These are phyloP conservation scores for Cyprinus carpio DNA, from an alignment of 2,113 vertebrate genomes.

Conservation along the genomic window DNA sequence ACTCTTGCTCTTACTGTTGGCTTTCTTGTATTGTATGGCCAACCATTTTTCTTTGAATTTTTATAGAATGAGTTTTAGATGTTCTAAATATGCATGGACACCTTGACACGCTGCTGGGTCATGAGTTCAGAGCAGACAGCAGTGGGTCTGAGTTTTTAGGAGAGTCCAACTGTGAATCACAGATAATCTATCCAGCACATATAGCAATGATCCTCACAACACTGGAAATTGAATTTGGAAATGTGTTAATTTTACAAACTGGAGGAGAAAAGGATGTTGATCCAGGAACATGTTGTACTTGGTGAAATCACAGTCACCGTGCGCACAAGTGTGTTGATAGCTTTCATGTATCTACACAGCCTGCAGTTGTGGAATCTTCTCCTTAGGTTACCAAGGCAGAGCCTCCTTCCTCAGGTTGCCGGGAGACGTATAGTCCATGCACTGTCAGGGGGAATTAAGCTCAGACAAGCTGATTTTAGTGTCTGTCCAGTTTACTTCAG, in stretches of 20 bases:
- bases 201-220: background rate
- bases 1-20: background rate
- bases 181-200: background rate
- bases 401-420: conserved; percentile 61
- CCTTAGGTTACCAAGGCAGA: conserved; percentile 48
- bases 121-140: background rate
- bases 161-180: background rate
- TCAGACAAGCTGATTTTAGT: conserved; percentile 75
- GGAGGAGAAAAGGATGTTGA: background rate
- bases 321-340: background rate
- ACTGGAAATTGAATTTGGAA: conserved; percentile 19
- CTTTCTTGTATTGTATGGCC: background rate
- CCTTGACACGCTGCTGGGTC: background rate
- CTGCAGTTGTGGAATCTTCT: conserved; percentile 30
- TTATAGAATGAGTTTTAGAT: background rate
- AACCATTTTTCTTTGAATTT: background rate
- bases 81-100: background rate
- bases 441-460: conserved; percentile 74
- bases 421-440: conserved; percentile 58
- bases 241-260: conserved; percentile 8
- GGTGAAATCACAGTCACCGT: no score
- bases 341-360: conserved; percentile 9
- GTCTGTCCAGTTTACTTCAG: conserved; percentile 71
- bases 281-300: no score
- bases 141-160: background rate